Evolutionary conservation across 2,888 invertebrate genomes (phyloP).

Genomic region (Gari tellinella): DNA sequence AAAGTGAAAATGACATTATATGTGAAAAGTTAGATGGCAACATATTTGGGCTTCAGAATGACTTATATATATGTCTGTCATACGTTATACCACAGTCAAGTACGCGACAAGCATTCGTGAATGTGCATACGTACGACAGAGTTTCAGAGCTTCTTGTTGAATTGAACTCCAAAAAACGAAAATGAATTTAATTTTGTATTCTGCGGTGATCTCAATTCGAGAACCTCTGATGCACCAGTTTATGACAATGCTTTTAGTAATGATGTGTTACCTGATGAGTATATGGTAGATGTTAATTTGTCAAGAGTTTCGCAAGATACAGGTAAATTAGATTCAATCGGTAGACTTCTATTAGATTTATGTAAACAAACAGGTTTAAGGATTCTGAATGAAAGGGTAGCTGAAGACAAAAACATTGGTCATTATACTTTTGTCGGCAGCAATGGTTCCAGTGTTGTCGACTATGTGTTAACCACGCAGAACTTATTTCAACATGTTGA

Average conservation of each 20-base stretch:
- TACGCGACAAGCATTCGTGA: slow-evolving; percentile 17
- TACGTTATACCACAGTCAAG: slow-evolving; percentile 30
- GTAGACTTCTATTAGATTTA: slow-evolving; percentile 20
- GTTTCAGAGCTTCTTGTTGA: slow-evolving; percentile 3
- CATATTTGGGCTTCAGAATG: slow-evolving; percentile 4
- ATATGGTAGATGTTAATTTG: not conserved
- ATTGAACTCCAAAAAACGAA: slow-evolving; percentile 4
- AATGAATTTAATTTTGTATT: slow-evolving; percentile 1
- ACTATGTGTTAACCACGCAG: slow-evolving; percentile 4
- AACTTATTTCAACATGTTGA: not conserved
- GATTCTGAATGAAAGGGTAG: slow-evolving; percentile 17
- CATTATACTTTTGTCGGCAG: slow-evolving; percentile 14
- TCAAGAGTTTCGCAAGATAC: too few relatives aligned
- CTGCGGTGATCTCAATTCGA: slow-evolving; percentile 7
- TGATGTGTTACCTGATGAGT: too few relatives aligned
- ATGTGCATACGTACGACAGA: slow-evolving; percentile 25
- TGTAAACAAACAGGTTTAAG: slow-evolving; percentile 19
- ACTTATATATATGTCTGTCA: slow-evolving; percentile 27
- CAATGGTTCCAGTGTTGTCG: slow-evolving; percentile 1
- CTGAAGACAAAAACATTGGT: slow-evolving; percentile 11
- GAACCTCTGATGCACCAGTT: slow-evolving; percentile 6
- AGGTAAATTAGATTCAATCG: too few relatives aligned
- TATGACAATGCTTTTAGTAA: not conserved
- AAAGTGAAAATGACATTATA: slow-evolving; percentile 3
- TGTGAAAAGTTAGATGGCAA: slow-evolving; percentile 1